Conservation (phyloP, 1,140 invertebrate genomes). For the Trachymyrmex cornetzi region DNA sequence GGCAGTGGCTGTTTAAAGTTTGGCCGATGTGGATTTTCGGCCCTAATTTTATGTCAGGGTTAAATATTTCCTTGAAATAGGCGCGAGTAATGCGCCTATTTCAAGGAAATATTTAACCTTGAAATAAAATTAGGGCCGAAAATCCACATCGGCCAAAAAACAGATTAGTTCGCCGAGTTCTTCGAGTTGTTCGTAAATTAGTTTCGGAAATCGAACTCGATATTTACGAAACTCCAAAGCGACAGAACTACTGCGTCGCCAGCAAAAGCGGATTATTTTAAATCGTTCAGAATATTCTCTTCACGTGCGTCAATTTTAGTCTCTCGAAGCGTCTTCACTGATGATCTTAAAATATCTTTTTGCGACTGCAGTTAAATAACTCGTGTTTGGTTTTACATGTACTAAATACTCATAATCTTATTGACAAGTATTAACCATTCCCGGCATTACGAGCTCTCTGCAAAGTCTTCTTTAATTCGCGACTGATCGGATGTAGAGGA, state of each 20-base stretch:
- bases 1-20: slow-evolving; percentile 24
- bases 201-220: background rate
- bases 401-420: background rate
- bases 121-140: slow-evolving; percentile 41
- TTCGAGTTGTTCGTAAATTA: background rate
- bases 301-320: slow-evolving; percentile 27
- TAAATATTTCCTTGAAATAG: slow-evolving; percentile 48
- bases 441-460: background rate
- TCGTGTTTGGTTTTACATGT: background rate
- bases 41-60: slow-evolving; percentile 44
- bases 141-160: slow-evolving; percentile 33
- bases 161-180: background rate
- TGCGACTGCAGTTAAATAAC: slow-evolving; percentile 1
- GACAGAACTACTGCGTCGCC: slow-evolving; percentile 12
- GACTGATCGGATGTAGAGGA: slow-evolving; percentile 12
- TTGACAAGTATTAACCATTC: background rate
- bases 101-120: slow-evolving; percentile 31
- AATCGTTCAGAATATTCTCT: slow-evolving; percentile 1
- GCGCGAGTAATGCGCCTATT: slow-evolving; percentile 39
- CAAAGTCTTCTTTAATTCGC: slow-evolving; percentile 10
- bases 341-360: slow-evolving; percentile 15
- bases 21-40: slow-evolving; percentile 29
- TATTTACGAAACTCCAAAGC: slow-evolving; percentile 41
- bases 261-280: slow-evolving; percentile 35
- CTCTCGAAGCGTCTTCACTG: background rate